Evolutionary conservation across 2,113 vertebrate genomes (phyloP), one percentile per base, ranked within the genome.

Genomic region (Pomatorhinus ruficollis): DNA sequence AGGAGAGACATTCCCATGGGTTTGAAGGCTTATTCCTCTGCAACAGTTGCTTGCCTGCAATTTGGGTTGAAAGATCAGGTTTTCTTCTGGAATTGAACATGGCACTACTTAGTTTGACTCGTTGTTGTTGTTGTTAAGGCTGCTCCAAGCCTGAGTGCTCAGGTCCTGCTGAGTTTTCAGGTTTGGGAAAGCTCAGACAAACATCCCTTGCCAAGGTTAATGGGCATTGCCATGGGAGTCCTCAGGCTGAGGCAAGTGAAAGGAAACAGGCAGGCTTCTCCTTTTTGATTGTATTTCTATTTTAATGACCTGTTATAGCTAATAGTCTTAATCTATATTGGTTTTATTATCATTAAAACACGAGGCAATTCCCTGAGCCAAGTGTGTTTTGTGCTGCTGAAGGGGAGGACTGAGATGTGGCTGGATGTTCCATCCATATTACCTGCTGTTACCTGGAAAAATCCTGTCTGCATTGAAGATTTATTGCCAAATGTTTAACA

Each of bases 1-100:
- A 76, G 84, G 95, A 91, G 44, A 78, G 89, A 94, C 79, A 96
- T 96, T 97, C 92, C 77, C 79, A 57, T 91, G 86, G 87, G 84
- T 78, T 88, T 66, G 75, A 23, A 60, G 90, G 94, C 88, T 97
- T 66, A 93, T 80, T 95, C 84, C 63, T 54, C 57, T 74, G 64
- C 13, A 95, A 42, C 93, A 93, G 92, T 95, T 94, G 95, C 28
- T 94, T 64, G 49, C 35, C 83, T 88, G 72, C 50, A 66, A 25
- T 93, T 93, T 96, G 91, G 92, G 72, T 69, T 61, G 82, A 87
- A 90, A 72, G 82, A 90, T 83, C 50, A 76, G 14, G 30, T 18
- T 42, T 86, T 91, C 35, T 66, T 45, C 60, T 92, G 79, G 27
- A 89, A 27, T 37, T 81, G 37, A 47, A 25, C 28, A 12, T 61